Base-by-base conservation (phyloP, 2,797 vertebrate genomes). In the Leptodactylus fallax region DNA sequence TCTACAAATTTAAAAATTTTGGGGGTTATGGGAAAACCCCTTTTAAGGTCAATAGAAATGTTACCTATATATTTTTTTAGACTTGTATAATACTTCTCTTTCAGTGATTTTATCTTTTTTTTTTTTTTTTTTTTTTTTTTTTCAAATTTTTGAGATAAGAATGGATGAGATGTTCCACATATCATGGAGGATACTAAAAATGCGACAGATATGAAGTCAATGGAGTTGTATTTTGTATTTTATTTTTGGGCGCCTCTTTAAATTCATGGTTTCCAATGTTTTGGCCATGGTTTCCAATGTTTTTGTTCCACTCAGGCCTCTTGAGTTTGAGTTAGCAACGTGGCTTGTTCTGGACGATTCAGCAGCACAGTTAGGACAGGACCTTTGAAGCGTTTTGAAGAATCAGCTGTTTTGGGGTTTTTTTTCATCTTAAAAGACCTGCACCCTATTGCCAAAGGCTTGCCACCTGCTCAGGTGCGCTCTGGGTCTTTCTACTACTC, bases 381-480 rank as follows among this genome's bases (percentile, higher is more conserved):
- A 80, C 36, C 36, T 61, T 60, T 60, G 47, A 76, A 74, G 60
- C 61, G 36, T 51, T 19, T 3, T 51, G 83, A 60, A 63, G 36
- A 51, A 85, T 19, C 83, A 77, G 71, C 71, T 77, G 71, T 25
- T 51, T 74, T 23, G 19, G 47, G 56, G 17, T 51, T 49, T 51
- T 49, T 51, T 53, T 78, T 63, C 36, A 63, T 61, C 23, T 58
- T 76, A 27, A 81, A 81, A 88, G 61, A 36, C 53, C 49, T 10
- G 25, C 23, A 61, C 25, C 74, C n/a, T n/a, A 56, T 69, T 83
- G 87, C 87, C 61, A 84, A n/a, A 51, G 82, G 87, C 27, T 79
- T 78, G 81, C 87, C 87, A 79, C 74, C 81, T 84, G 81, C 63
- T 51, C 47, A 49, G 60, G 81, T 82, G 36, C 55, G 65, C 25